Evolutionary conservation across 2,113 vertebrate species (phyloP).

Genomic region (Microcebus griseorufus): DNA sequence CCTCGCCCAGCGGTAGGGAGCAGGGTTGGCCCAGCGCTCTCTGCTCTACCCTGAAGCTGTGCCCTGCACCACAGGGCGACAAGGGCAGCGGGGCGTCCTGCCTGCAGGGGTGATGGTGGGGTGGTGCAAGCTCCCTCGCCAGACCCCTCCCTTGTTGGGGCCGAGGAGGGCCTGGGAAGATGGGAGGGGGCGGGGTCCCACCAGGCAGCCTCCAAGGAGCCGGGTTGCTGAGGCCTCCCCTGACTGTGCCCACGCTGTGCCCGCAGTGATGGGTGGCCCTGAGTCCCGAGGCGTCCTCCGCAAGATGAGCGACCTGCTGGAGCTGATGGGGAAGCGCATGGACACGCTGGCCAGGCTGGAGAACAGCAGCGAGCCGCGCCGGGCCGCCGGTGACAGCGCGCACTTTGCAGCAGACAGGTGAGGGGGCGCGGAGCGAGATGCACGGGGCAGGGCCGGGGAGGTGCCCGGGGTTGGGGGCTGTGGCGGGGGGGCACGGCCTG

Average conservation of each 20-base stretch:
- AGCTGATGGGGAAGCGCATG: constrained; percentile 95
- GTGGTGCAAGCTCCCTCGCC: background rate
- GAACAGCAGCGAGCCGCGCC: constrained; percentile 90
- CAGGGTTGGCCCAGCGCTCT: background rate
- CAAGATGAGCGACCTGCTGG: constrained; percentile 97
- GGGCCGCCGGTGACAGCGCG: constrained; percentile 82
- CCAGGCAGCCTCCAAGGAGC: no score
- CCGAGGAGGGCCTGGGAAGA: background rate
- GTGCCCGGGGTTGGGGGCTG: background rate
- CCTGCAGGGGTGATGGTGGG: background rate
- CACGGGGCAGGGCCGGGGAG: accelerated
- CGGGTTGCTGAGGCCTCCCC: background rate
- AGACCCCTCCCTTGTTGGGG: background rate
- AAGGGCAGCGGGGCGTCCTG: background rate
- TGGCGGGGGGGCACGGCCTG: accelerated
- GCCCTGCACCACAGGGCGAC: background rate
- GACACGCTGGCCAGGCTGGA: constrained; percentile 92
- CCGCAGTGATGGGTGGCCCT: constrained; percentile 89
- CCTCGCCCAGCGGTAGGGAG: background rate
- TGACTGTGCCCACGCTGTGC: constrained; percentile 33
- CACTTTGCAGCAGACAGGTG: constrained; percentile 92
- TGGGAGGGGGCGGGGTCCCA: background rate
- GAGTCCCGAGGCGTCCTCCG: constrained; percentile 95
- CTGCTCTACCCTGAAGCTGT: background rate
- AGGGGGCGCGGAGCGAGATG: background rate